Base-by-base conservation (phyloP, 2,113 vertebrate species). In the Poeciliopsis occidentalis region DNA sequence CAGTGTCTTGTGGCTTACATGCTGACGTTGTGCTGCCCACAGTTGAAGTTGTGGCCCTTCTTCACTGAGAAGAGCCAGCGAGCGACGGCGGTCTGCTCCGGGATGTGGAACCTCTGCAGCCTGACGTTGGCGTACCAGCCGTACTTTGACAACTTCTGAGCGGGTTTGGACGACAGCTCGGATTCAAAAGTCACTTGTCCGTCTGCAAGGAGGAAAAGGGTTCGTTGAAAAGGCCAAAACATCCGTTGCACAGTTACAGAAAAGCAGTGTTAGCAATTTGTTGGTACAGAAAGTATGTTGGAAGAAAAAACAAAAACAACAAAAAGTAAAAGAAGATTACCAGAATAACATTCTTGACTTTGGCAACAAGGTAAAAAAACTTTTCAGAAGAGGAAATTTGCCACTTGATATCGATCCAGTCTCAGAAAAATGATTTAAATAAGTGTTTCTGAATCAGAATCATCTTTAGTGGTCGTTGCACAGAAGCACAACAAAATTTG, bases 61-160 rank as follows among this genome's bases (percentile, higher is more conserved):
- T 94, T 95, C 0, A 94, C 95, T 0, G 95, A 94, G 57, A 99
- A 94, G 0, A 96, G 87, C 97, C 97, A 99, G 41, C 93, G 94
- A 3, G 96, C 94, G 31, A 96, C 75, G 51, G 96, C 94, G 0
- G 96, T 93, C 64, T 97, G 96, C 7, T 97, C 93, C 0, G 98
- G 97, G 29, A 99, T 95, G 0, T 51, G 93, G 91, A 99, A 99
- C 83, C 89, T 95, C 93, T 97, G 96, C 76, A 99, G 93, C 63
- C 96, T 94, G 67, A 94, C 93, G 0, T 93, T 98, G 26, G 96
- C 97, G 0, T 96, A 99, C 96, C 97, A 98, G 73, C 92, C 94
- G 80, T 98, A 99, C 88, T 94, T 96, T 31, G 96, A 95, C 79
- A 99, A 83, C 83, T 93, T 96, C 94, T 99, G 97, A 0, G 96